Base-by-base conservation (phyloP, 2,797 vertebrate genomes). In the Phalloptychus januarius region DNA sequence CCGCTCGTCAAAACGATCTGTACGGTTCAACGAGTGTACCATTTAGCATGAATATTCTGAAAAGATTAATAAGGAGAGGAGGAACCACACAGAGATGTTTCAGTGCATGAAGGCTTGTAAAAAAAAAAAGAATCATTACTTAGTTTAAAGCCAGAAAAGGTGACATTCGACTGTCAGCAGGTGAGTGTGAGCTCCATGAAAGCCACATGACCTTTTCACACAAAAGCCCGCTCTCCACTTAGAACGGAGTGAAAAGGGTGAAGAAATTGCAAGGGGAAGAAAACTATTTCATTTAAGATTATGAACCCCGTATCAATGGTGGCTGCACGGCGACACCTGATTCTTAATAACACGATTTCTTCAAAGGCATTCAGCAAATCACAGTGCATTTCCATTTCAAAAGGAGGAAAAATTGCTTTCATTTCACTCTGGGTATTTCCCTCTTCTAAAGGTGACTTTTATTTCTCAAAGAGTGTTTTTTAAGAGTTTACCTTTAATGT, bases 261-360 rank as follows among this genome's bases (percentile, higher is more conserved):
- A 85, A 90, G 86, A 93, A 93, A 92, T 84, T 89, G 91, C 78
- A 77, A 78, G 80, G 77, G 81, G 81, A 85, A 89, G 90, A 92
- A 90, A 94, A 90, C 90, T 90, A 93, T 92, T 92, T 91, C 85
- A 96, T 95, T 96, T 96, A 95, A 96, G 96, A 96, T 91, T 85
- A 93, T 92, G 91, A 96, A 95, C 85, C 93, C 90, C 79, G 76
- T 93, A 94, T 94, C 94, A 96, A 95, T 90, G 38, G 90, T 88
- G 90, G 88, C 77, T 83, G 94, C 91, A 92, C 90, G 92, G 94
- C 95, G 90, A 95, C 91, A 95, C 88, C 96, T 92, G 91, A 94
- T 96, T 96, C 96, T 96, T 97, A 97, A 97, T 96, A 96, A 96
- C 96, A 95, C 94, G 95, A 96, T 96, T 94, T 95, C 95, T 97